Percentiles rank a stretch among this genome's conserved stretches.
Conservation (phyloP, 2,888 invertebrate genomes). For the Sisyra terminalis region DNA sequence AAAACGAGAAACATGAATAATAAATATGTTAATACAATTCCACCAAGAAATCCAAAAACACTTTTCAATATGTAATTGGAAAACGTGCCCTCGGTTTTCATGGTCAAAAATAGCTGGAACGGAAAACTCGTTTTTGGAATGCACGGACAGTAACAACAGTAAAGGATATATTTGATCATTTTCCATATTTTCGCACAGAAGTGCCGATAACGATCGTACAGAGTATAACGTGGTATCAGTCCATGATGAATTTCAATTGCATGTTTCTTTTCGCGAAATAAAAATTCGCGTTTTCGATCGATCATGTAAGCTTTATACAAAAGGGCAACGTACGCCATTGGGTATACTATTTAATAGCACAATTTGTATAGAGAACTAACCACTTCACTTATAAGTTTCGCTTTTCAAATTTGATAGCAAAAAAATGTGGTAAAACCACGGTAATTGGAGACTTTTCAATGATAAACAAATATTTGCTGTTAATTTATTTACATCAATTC, state of each 20-base stretch:
- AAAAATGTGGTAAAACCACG: too few relatives aligned
- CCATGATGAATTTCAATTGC: slow-evolving; percentile 31
- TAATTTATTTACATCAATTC: too few relatives aligned
- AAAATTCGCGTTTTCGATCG: slow-evolving; percentile 29
- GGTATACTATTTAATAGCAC: too few relatives aligned
- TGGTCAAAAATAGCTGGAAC: slow-evolving; percentile 23
- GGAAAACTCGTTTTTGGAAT: slow-evolving; percentile 21
- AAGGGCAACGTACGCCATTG: slow-evolving; percentile 38
- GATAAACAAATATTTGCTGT: too few relatives aligned
- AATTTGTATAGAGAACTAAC: too few relatives aligned
- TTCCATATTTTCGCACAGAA: slow-evolving; percentile 27
- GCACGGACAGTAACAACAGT: slow-evolving; percentile 18
- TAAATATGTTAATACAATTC: slow-evolving; percentile 44
- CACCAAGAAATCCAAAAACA: slow-evolving; percentile 44
- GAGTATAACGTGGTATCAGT: slow-evolving; percentile 26
- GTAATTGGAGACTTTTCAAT: too few relatives aligned
- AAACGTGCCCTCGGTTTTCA: slow-evolving; percentile 34
- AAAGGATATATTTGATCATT: slow-evolving; percentile 25
- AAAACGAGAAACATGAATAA: slow-evolving; percentile 51
- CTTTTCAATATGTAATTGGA: slow-evolving; percentile 46
- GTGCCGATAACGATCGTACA: slow-evolving; percentile 31
- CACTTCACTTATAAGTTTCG: too few relatives aligned
- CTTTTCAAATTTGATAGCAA: too few relatives aligned
- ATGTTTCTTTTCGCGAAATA: slow-evolving; percentile 39
- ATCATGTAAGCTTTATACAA: slow-evolving; percentile 36